Conservation (phyloP, 2,888 invertebrate genomes). For the Bruchidius siliquastri region DNA sequence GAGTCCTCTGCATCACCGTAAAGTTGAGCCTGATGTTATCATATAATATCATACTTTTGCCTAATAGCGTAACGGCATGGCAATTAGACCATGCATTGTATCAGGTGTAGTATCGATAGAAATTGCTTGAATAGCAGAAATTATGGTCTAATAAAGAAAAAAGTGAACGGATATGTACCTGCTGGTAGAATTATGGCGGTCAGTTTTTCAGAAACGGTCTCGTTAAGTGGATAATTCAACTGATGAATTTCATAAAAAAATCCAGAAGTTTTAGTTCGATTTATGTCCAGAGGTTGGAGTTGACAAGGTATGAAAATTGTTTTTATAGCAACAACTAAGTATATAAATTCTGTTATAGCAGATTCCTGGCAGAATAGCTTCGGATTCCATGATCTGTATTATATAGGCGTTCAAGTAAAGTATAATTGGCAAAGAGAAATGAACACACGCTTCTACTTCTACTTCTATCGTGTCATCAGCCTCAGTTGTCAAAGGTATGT, state of each 20-base stretch:
- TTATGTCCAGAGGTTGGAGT: neutral
- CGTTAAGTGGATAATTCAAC: neutral
- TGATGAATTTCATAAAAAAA: neutral
- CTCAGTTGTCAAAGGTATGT: too few species aligned
- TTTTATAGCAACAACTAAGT: neutral
- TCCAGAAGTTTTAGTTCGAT: neutral
- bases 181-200: neutral
- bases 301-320: neutral
- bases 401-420: too few species aligned
- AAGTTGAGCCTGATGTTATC: too few species aligned
- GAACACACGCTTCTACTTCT: too few species aligned
- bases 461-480: too few species aligned
- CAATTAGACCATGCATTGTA: slow-evolving; percentile 7
- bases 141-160: neutral
- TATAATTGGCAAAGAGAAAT: too few species aligned
- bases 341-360: neutral
- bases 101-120: slow-evolving; percentile 16
- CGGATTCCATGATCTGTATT: neutral
- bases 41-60: neutral
- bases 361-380: neutral
- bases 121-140: slow-evolving; percentile 14
- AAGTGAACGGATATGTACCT: neutral
- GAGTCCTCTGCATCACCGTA: too few species aligned
- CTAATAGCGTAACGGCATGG: neutral
- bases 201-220: neutral